Evolutionary conservation across 2,113 vertebrate species (phyloP).

Genomic region (Stegastes partitus): DNA sequence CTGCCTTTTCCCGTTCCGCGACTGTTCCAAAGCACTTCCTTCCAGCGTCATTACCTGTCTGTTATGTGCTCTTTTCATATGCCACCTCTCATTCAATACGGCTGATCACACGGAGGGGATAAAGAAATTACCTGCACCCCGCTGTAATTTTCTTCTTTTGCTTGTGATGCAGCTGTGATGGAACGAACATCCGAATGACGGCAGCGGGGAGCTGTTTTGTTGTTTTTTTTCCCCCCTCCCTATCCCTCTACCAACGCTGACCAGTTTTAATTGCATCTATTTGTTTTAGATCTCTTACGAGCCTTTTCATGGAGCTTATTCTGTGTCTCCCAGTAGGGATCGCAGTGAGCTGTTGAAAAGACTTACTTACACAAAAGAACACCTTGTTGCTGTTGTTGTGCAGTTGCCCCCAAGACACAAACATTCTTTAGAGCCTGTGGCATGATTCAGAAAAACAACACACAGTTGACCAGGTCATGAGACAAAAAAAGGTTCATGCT

Average conservation of each 20-base stretch:
- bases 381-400: background rate
- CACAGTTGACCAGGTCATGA: slow-evolving; percentile 17
- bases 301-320: background rate
- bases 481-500: background rate
- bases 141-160: background rate
- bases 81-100: background rate
- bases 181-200: background rate
- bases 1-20: no score
- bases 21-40: background rate
- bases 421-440: background rate
- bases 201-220: background rate
- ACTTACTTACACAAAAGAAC: background rate
- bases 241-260: background rate
- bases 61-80: background rate
- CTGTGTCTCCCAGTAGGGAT: background rate
- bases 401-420: background rate
- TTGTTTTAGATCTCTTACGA: background rate
- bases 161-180: background rate
- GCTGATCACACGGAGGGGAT: background rate
- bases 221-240: background rate
- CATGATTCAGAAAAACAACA: slow-evolving; percentile 1
- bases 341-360: background rate
- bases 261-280: background rate
- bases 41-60: background rate
- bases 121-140: background rate